Percentiles rank a stretch among this genome's conserved stretches.
Evolutionary conservation across 2,113 vertebrate species (phyloP).

Genomic region (Capra hircus): DNA sequence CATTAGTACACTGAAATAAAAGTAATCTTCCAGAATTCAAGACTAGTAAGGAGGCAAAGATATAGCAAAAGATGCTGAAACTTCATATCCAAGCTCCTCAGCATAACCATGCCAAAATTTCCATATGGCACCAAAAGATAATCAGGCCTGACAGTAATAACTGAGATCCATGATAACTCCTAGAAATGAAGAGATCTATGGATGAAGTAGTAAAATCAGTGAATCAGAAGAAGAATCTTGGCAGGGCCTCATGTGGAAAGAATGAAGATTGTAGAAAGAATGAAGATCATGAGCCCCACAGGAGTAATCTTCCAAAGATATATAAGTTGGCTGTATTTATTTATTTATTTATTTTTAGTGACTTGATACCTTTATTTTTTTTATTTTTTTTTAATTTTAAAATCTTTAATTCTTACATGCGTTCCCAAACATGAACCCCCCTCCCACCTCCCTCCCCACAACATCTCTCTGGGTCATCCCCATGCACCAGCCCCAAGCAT

Average conservation of each 20-base stretch:
- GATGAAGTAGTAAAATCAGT: neutral
- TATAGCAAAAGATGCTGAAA: neutral
- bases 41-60: neutral
- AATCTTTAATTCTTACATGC: too few species aligned
- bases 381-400: too few species aligned
- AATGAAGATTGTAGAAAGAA: neutral
- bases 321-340: neutral
- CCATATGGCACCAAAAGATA: neutral
- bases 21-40: conserved; percentile 1
- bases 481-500: too few species aligned
- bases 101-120: neutral
- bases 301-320: neutral
- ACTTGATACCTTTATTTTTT: too few species aligned
- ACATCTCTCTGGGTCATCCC: too few species aligned
- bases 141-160: neutral
- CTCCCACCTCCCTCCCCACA: too few species aligned
- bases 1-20: neutral
- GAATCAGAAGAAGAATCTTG: neutral
- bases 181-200: neutral
- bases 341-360: too few species aligned
- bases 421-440: too few species aligned
- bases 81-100: neutral
- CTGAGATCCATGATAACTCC: neutral
- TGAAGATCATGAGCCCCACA: neutral
- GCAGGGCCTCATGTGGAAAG: neutral